Percentiles rank a stretch among this genome's conserved stretches.
phyloP scores from a whole-genome alignment of 1,140 invertebrate genomes.

The Hyles vespertilio region DNA sequence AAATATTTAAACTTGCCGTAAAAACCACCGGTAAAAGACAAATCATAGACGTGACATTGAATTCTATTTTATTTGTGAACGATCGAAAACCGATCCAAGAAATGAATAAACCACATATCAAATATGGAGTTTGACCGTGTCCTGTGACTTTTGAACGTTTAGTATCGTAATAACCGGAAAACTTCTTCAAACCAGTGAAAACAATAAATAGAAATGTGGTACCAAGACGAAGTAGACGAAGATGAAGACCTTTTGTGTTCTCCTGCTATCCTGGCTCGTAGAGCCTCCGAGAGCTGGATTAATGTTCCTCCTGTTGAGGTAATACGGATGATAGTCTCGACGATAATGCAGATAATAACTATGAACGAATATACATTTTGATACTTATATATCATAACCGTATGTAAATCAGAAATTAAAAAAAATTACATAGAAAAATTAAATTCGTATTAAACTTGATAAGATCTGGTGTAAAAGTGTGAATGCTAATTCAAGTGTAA shows the following conservation, averaged over 20 bases:
- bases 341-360: too few species aligned
- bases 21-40: conserved; percentile 2
- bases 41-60: too few species aligned
- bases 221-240: conserved; percentile 81
- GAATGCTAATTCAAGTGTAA: too few species aligned
- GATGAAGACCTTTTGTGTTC: conserved; percentile 90
- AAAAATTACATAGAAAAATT: background rate
- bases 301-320: conserved; percentile 89
- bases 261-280: conserved; percentile 86
- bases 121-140: too few species aligned
- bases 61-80: too few species aligned
- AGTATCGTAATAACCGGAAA: too few species aligned
- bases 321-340: conserved; percentile 27
- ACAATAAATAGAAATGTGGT: conserved; percentile 77
- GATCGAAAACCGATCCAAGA: too few species aligned
- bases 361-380: too few species aligned
- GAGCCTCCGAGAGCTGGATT: conserved; percentile 91
- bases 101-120: too few species aligned
- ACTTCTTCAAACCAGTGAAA: background rate
- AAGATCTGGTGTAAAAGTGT: too few species aligned
- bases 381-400: background rate
- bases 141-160: too few species aligned
- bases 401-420: background rate
- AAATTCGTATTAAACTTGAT: background rate
- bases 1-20: conserved; percentile 25